Evolutionary conservation across 1,140 invertebrate genomes (phyloP).

Genomic region (Drosophila virilis): DNA sequence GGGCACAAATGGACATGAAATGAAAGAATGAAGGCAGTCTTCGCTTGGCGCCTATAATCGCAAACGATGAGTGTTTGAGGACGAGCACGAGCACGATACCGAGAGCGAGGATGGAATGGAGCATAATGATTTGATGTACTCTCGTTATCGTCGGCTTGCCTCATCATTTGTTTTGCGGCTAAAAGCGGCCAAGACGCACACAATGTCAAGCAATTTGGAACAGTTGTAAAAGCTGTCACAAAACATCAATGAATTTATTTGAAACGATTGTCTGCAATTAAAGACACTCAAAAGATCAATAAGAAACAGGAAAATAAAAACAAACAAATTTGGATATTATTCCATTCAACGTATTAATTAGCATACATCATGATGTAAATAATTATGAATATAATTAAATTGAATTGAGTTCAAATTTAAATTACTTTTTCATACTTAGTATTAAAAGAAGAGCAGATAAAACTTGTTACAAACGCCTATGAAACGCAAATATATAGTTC

Average conservation of each 20-base stretch:
- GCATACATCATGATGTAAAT: conserved; percentile 70
- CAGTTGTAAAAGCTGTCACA: conserved; percentile 20
- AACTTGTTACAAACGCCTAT: conserved; percentile 5
- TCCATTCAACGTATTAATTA: conserved; percentile 62
- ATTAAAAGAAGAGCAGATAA: conserved; percentile 19
- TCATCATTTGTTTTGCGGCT: conserved; percentile 63
- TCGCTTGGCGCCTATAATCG: conserved; percentile 78
- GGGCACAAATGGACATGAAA: conserved; percentile 78
- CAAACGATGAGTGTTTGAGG: conserved; percentile 70
- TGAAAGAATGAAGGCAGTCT: conserved; percentile 83
- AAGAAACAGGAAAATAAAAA: conserved; percentile 21
- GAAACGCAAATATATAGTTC: conserved; percentile 12
- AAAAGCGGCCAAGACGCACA: conserved; percentile 69
- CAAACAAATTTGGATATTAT: conserved; percentile 36
- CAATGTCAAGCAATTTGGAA: conserved; percentile 29
- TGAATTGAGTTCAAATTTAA: conserved; percentile 74
- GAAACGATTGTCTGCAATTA: conserved; percentile 41
- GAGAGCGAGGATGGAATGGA: conserved; percentile 40
- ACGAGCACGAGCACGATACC: conserved; percentile 56
- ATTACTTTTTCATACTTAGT: conserved; percentile 68
- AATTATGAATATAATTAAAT: conserved; percentile 75
- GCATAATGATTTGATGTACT: not conserved
- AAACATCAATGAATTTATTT: conserved; percentile 66
- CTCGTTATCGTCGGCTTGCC: conserved; percentile 27
- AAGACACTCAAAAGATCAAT: conserved; percentile 1